Percentiles rank a stretch among this genome's conserved stretches.
Evolutionary conservation across 1,140 invertebrate species (phyloP).

Genomic region (Notospermus geniculatus): DNA sequence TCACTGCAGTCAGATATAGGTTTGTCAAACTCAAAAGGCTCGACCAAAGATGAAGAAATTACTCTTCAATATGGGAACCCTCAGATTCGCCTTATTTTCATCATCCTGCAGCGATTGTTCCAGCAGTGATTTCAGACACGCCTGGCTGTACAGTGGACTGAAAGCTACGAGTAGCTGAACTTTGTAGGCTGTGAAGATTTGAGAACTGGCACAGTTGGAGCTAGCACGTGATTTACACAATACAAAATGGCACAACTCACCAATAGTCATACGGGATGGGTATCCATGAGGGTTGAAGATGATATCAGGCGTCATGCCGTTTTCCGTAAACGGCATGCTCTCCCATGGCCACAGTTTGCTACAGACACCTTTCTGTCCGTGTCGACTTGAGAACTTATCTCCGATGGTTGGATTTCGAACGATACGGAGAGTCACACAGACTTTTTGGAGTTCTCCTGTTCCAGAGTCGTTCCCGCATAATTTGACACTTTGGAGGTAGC

Average conservation of each 20-base stretch:
- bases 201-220: no score
- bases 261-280: conserved; percentile 98
- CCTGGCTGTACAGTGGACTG: no score
- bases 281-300: conserved; percentile 98
- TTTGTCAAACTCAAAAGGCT: no score
- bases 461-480: conserved; percentile 71
- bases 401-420: conserved; percentile 92
- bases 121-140: no score
- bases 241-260: conserved; percentile 49
- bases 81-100: no score
- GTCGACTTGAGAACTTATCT: conserved; percentile 97
- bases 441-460: conserved; percentile 59
- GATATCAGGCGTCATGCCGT: conserved; percentile 92
- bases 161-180: no score
- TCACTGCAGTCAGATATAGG: no score
- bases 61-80: no score
- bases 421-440: conserved; percentile 75
- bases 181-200: no score
- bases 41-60: no score
- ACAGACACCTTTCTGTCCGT: conserved; percentile 98
- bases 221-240: no score
- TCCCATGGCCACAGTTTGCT: conserved; percentile 87
- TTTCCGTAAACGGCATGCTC: conserved; percentile 95
- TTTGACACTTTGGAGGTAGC: conserved; percentile 78
- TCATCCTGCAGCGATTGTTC: no score